A percentile compares a stretch with the other conserved stretches of the same genome.
Conservation (phyloP, 2,113 vertebrate species). For the Zapus hudsonius region DNA sequence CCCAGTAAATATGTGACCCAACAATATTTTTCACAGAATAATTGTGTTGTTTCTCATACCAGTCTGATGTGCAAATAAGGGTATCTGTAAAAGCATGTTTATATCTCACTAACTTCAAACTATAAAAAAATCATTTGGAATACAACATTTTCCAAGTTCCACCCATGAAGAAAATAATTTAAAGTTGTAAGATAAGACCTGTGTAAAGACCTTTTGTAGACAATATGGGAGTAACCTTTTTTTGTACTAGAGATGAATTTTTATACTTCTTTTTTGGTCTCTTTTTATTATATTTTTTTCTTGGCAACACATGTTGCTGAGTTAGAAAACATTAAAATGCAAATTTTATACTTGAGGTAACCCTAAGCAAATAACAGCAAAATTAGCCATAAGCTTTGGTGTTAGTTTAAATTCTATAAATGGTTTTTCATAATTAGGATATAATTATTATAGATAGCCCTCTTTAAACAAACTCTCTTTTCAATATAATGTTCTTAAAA, state of each 20-base stretch:
- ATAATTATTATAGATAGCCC: neutral
- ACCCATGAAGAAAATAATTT: neutral
- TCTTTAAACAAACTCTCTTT: neutral
- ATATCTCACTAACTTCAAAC: neutral
- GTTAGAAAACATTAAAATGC: conserved; percentile 14
- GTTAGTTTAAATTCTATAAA: conserved; percentile 50
- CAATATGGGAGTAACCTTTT: neutral
- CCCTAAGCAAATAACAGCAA: neutral
- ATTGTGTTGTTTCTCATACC: neutral
- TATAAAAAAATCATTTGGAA: neutral
- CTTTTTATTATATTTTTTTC: neutral
- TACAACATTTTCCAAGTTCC: neutral
- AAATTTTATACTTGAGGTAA: conserved; percentile 41
- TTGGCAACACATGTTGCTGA: neutral
- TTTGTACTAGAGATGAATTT: neutral
- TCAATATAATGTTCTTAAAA: neutral
- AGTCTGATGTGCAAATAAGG: neutral
- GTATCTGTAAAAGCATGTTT: neutral
- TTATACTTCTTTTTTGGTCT: neutral
- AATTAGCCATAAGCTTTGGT: neutral
- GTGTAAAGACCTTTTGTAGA: neutral
- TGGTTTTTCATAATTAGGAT: conserved; percentile 53
- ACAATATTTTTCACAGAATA: neutral
- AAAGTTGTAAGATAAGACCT: neutral
- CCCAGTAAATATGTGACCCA: neutral